Conservation (phyloP, 23 tunicate species). For the Clavelina lepadiformis region DNA sequence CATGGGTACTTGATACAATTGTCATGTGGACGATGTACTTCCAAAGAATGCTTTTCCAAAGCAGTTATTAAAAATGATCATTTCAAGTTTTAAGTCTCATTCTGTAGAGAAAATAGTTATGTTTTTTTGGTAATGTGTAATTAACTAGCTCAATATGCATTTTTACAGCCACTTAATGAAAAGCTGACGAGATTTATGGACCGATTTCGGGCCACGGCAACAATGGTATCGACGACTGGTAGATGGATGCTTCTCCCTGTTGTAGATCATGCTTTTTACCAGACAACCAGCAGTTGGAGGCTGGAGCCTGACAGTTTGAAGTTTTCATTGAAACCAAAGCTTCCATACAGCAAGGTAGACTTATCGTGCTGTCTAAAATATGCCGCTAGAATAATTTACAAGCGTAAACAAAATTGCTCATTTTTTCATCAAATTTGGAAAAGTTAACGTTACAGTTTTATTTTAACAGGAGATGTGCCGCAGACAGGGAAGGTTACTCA, state of each 20-base stretch:
- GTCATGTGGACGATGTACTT: no score
- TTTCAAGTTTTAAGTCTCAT: background rate
- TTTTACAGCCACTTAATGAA: conserved; percentile 46
- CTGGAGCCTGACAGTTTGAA: conserved; percentile 62
- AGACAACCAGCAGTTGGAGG: conserved; percentile 57
- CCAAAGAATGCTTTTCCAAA: background rate
- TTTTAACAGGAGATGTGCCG: conserved; percentile 62
- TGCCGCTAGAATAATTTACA: no score
- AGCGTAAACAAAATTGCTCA: no score
- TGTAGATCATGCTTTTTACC: conserved; percentile 60
- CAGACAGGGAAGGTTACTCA: conserved; percentile 45
- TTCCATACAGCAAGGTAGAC: conserved; percentile 69
- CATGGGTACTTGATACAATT: conserved; percentile 62
- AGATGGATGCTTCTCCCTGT: conserved; percentile 65
- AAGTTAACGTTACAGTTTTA: background rate
- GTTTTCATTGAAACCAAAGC: conserved; percentile 57
- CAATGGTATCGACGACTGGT: conserved; percentile 77
- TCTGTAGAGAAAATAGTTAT: background rate
- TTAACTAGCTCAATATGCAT: background rate
- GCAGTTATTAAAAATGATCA: background rate
- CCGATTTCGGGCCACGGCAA: conserved; percentile 73
- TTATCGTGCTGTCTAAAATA: no score
- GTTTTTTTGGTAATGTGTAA: background rate
- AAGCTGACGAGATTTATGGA: conserved; percentile 64
- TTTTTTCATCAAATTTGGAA: no score